These are phyloP conservation scores for Merops nubicus DNA, from an alignment of 2,113 vertebrate species.

Conservation along the genomic window DNA sequence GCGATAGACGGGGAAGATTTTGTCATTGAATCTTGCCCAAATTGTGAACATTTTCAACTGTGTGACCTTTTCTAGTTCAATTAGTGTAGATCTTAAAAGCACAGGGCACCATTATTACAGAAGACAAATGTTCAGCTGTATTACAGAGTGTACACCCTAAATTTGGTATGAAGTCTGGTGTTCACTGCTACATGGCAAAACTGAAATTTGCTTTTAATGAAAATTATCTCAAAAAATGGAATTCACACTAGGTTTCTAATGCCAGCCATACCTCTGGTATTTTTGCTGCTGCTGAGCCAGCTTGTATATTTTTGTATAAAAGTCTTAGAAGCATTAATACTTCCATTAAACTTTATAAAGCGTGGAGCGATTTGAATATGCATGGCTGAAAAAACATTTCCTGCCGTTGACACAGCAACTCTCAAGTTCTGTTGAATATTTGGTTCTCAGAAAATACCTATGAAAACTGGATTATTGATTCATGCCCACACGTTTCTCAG, in stretches of 20 bases:
- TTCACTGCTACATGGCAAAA: neutral
- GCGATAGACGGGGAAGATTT: neutral
- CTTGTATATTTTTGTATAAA: neutral
- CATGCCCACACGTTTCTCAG: neutral
- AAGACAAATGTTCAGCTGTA: neutral
- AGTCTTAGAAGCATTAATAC: neutral
- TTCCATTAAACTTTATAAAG: neutral
- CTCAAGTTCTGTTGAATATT: neutral
- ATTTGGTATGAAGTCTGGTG: neutral
- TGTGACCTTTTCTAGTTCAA: slow-evolving; percentile 54
- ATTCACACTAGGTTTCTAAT: neutral
- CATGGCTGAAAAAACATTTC: neutral
- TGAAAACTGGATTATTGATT: neutral
- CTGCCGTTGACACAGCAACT: neutral
- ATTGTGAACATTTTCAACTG: slow-evolving; percentile 3
- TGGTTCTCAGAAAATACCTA: neutral
- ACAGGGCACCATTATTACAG: neutral
- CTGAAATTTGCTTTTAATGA: neutral
- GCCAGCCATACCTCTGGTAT: neutral
- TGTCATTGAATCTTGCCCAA: slow-evolving; percentile 14
- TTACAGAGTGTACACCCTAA: neutral
- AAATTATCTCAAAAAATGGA: neutral
- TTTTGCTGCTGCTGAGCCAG: neutral
- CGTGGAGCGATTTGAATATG: neutral
- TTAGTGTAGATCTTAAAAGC: slow-evolving; percentile 36